Percentiles rank a stretch among this genome's conserved stretches.
phyloP scores from a whole-genome alignment of 30 jellyfish, hydroid and myxozoan genomes.

The Chironex yamaguchii region DNA sequence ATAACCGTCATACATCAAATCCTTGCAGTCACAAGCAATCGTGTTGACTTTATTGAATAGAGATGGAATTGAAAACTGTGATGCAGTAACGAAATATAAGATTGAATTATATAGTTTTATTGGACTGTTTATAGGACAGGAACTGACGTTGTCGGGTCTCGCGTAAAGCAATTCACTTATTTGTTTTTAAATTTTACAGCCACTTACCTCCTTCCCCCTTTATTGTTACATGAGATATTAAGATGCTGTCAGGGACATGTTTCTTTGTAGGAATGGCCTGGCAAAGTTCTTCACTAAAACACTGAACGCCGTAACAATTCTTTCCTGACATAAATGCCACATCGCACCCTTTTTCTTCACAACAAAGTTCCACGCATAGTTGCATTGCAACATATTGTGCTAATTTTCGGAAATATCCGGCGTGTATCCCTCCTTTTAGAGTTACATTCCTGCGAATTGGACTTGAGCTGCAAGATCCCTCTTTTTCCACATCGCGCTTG shows the following conservation, averaged over 20 bases:
- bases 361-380: constrained; percentile 90
- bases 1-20: no score
- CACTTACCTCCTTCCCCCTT: constrained; percentile 98
- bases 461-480: constrained; percentile 93
- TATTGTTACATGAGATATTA: constrained; percentile 93
- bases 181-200: no score
- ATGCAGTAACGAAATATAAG: no score
- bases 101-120: no score
- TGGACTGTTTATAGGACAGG: no score
- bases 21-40: no score
- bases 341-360: constrained; percentile 98
- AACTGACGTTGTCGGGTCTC: no score
- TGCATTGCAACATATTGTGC: constrained; percentile 98
- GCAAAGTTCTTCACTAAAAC: constrained; percentile 95
- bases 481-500: constrained; percentile 34
- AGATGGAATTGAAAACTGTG: no score
- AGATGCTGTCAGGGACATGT: constrained; percentile 77
- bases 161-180: no score
- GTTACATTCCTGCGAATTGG: constrained; percentile 82
- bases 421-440: constrained; percentile 92
- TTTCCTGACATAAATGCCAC: constrained; percentile 97
- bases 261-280: constrained; percentile 85
- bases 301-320: constrained; percentile 95
- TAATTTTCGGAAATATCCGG: constrained; percentile 95
- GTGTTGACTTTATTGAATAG: no score